Evolutionary conservation across 2,888 invertebrate genomes (phyloP).

Genomic region (Laspeyria flexula): DNA sequence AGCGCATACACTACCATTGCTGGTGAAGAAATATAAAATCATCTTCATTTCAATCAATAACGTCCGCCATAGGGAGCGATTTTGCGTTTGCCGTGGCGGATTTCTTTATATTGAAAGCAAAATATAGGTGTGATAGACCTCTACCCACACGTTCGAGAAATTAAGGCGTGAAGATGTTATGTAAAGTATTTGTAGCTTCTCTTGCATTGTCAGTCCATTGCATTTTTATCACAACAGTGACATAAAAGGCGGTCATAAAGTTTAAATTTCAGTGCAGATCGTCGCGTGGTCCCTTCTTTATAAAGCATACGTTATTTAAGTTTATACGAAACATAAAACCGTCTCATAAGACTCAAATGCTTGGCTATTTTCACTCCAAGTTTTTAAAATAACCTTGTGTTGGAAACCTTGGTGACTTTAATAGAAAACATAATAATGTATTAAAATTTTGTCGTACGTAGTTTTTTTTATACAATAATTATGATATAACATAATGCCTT

Average conservation of each 20-base stretch:
- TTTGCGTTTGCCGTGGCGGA: too few relatives aligned
- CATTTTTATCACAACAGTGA: not conserved
- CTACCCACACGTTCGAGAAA: too few relatives aligned
- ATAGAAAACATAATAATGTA: not conserved
- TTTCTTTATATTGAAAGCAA: too few relatives aligned
- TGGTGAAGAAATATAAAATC: too few relatives aligned
- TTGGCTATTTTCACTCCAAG: not conserved
- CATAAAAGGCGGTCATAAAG: not conserved
- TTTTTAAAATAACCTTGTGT: not conserved
- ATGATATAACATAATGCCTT: too few relatives aligned
- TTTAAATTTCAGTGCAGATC: not conserved
- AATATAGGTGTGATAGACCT: too few relatives aligned
- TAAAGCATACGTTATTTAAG: not conserved
- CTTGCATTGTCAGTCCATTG: too few relatives aligned
- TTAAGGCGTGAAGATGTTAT: too few relatives aligned
- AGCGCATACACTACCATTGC: too few relatives aligned
- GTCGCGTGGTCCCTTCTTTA: not conserved
- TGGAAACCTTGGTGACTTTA: not conserved
- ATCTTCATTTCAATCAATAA: too few relatives aligned
- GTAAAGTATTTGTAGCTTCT: too few relatives aligned
- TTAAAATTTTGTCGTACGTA: not conserved
- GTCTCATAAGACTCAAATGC: constrained; percentile 21
- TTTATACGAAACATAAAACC: constrained; percentile 19
- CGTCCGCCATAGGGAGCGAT: too few relatives aligned
- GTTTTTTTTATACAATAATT: not conserved